Evolutionary conservation across 2,888 invertebrate species (phyloP).

Genomic region (Corbicula japonica): DNA sequence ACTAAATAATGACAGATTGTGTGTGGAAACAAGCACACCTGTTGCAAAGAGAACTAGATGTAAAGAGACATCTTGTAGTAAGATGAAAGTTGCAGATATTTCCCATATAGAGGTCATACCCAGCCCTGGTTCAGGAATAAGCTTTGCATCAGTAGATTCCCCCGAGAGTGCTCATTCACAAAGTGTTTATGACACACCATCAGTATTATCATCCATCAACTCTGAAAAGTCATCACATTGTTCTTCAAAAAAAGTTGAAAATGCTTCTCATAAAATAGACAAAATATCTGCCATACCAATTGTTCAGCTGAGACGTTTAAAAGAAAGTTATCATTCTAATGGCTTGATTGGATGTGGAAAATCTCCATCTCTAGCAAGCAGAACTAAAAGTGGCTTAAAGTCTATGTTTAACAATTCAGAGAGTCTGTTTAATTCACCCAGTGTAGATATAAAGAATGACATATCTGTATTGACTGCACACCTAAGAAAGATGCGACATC

Average conservation of each 20-base stretch:
- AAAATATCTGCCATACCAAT: slow-evolving; percentile 24
- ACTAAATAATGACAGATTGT: slow-evolving; percentile 1
- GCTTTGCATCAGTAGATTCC: slow-evolving; percentile 34
- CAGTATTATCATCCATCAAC: slow-evolving; percentile 39
- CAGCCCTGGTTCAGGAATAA: slow-evolving; percentile 47
- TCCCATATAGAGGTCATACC: slow-evolving; percentile 67
- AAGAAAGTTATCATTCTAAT: slow-evolving; percentile 55
- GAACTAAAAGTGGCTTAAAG: neutral
- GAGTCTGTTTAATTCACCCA: slow-evolving; percentile 53
- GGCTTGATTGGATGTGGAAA: neutral
- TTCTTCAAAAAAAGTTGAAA: slow-evolving; percentile 1
- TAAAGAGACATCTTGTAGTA: slow-evolving; percentile 20
- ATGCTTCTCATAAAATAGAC: slow-evolving; percentile 8
- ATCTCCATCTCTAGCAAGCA: neutral
- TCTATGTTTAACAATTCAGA: slow-evolving; percentile 40
- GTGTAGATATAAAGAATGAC: slow-evolving; percentile 7
- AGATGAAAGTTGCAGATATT: slow-evolving; percentile 61
- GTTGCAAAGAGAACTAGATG: slow-evolving; percentile 63
- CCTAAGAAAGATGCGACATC: slow-evolving; percentile 17
- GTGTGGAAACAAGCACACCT: slow-evolving; percentile 77
- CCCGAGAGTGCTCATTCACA: slow-evolving; percentile 49
- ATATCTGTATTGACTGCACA: slow-evolving; percentile 25
- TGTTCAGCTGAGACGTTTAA: slow-evolving; percentile 58
- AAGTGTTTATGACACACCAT: slow-evolving; percentile 42
- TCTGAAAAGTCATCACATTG: slow-evolving; percentile 9